phyloP scores from a whole-genome alignment of 2,113 vertebrate genomes.

The Odobenus rosmarus region DNA sequence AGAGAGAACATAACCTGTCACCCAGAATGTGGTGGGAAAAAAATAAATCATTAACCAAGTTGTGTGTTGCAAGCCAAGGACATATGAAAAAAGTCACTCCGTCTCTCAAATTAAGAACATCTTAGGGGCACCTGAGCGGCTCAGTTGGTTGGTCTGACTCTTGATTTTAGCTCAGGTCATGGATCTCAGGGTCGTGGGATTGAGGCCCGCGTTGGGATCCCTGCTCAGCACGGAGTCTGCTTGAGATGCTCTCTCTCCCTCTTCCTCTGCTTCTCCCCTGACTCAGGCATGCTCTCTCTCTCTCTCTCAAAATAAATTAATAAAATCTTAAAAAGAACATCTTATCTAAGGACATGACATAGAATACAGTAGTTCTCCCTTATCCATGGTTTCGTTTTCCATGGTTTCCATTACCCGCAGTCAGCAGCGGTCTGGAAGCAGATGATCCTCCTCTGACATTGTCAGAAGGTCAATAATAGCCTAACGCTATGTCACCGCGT shows the following conservation, averaged over 20 bases:
- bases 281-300: neutral
- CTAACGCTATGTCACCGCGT: neutral
- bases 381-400: neutral
- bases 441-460: neutral
- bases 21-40: neutral
- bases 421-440: neutral
- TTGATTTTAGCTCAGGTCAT: neutral
- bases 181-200: neutral
- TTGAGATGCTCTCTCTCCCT: neutral
- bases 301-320: neutral
- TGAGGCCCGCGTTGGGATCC: neutral
- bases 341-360: conserved; percentile 16
- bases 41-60: neutral
- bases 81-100: neutral
- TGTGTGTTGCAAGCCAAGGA: neutral
- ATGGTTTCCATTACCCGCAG: neutral
- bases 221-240: neutral
- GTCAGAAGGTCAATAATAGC: neutral
- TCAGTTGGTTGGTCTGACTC: neutral
- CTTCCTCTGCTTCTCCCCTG: neutral
- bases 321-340: neutral
- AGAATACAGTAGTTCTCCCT: neutral
- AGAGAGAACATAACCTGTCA: neutral
- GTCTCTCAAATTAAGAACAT: conserved; percentile 53
- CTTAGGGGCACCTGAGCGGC: neutral